Evolutionary conservation across 2,113 vertebrate genomes (phyloP).

Genomic region (Eulemur rufifrons): DNA sequence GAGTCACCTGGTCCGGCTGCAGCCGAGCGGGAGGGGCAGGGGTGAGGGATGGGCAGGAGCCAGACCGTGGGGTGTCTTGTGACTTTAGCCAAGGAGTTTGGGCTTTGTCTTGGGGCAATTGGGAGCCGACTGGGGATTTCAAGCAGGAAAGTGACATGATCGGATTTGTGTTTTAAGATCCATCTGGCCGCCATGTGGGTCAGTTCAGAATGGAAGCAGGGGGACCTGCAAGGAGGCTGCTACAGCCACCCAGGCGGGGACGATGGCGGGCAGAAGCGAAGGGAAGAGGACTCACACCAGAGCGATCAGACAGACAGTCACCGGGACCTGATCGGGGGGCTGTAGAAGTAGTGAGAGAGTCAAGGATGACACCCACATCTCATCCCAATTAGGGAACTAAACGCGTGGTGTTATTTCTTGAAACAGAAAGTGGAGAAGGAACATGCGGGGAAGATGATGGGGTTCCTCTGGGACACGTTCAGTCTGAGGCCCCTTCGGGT

Average conservation of each 20-base stretch:
- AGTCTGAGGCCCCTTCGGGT: neutral
- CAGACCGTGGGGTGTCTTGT: neutral
- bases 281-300: neutral
- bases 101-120: neutral
- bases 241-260: neutral
- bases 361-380: neutral
- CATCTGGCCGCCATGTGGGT: neutral
- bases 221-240: neutral
- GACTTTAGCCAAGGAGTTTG: neutral
- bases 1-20: fast-evolving
- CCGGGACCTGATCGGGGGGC: neutral
- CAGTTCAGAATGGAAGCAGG: neutral
- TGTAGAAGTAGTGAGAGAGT: neutral
- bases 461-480: neutral
- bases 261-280: fast-evolving
- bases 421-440: neutral
- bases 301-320: neutral
- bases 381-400: neutral
- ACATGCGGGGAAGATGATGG: neutral
- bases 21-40: too few relatives aligned
- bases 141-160: neutral
- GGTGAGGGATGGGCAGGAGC: too few relatives aligned
- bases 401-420: neutral
- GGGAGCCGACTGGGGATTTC: neutral
- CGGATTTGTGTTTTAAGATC: neutral